Evolutionary conservation across 1,140 invertebrate species (phyloP).

Genomic region (Chymomyza costata): DNA sequence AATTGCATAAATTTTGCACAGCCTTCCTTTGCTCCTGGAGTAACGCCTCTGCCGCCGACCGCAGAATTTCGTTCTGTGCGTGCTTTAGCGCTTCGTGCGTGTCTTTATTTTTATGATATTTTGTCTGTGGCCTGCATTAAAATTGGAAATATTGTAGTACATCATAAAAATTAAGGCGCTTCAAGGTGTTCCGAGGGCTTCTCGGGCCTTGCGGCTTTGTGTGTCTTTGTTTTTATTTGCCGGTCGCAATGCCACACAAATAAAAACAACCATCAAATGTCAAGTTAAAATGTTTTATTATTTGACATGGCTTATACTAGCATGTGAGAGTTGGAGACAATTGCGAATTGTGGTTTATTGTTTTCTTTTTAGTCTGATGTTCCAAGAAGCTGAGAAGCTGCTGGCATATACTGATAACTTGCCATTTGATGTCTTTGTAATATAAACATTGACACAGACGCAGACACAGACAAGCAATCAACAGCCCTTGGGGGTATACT

Average conservation of each 20-base stretch:
- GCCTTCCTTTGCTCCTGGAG: too few species aligned
- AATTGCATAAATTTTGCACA: slow-evolving; percentile 69
- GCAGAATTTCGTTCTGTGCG: slow-evolving; percentile 28
- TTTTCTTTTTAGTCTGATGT: slow-evolving; percentile 32
- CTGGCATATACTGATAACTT: slow-evolving; percentile 49
- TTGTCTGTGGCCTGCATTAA: slow-evolving; percentile 20
- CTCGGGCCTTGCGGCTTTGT: background rate
- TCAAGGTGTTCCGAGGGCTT: slow-evolving; percentile 49
- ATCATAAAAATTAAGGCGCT: slow-evolving; percentile 69
- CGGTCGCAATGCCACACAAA: slow-evolving; percentile 61
- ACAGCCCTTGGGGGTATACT: too few species aligned
- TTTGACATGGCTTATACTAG: slow-evolving; percentile 43
- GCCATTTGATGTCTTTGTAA: slow-evolving; percentile 50
- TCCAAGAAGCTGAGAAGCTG: background rate
- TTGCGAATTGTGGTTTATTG: slow-evolving; percentile 65
- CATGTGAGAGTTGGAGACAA: slow-evolving; percentile 50
- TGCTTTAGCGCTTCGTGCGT: slow-evolving; percentile 7
- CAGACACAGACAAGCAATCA: too few species aligned
- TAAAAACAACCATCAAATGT: slow-evolving; percentile 69
- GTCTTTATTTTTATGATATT: slow-evolving; percentile 39
- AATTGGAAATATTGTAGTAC: background rate
- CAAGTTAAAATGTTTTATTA: slow-evolving; percentile 73
- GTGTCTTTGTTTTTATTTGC: slow-evolving; percentile 57
- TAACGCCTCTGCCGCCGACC: too few species aligned
- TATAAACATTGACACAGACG: slow-evolving; percentile 45